Evolutionary conservation across 1,140 invertebrate genomes (phyloP).

Genomic region (Nasonia longicornis): DNA sequence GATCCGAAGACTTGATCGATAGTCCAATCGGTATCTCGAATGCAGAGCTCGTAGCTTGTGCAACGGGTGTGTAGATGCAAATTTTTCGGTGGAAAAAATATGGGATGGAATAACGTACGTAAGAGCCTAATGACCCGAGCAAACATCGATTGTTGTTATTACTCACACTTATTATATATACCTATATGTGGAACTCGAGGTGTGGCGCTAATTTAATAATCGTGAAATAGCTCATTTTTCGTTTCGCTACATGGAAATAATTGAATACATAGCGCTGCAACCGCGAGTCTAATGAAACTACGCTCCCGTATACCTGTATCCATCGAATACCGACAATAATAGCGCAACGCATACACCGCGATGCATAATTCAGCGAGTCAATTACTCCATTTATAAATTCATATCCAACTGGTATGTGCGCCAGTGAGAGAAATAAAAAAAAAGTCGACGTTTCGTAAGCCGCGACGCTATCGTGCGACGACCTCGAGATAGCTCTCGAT

Average conservation of each 20-base stretch:
- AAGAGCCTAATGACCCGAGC: neutral
- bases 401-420: neutral
- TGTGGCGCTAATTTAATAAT: neutral
- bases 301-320: neutral
- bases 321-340: neutral
- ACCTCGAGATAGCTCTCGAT: constrained; percentile 1
- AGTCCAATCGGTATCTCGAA: no score
- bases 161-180: neutral
- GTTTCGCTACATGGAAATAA: neutral
- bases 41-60: no score
- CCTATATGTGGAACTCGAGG: neutral
- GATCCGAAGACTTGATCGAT: no score
- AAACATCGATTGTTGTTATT: neutral
- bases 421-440: neutral
- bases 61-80: no score
- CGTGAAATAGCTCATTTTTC: neutral
- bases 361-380: neutral
- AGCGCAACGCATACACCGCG: neutral
- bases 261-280: neutral
- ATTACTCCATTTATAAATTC: constrained; percentile 17
- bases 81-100: no score
- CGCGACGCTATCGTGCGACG: neutral
- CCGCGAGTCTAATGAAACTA: no score
- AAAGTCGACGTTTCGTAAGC: constrained; percentile 13
- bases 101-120: no score